Conservation (phyloP, 2,888 invertebrate genomes). For the Caenorhabditis sp. region DNA sequence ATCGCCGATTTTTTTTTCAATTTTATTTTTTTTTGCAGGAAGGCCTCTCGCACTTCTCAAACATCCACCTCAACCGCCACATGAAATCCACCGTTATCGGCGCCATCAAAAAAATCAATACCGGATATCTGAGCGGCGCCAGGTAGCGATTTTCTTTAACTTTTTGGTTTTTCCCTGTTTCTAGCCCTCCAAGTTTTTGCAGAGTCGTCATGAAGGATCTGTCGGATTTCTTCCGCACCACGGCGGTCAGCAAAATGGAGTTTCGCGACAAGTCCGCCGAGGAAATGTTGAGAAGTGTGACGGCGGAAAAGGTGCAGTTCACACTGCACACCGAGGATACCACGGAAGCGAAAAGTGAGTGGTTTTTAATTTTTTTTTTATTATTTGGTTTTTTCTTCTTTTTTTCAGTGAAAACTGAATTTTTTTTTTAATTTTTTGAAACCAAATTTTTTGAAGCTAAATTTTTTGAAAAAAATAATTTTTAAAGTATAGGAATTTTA, state of each 20-base stretch:
- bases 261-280: constrained; percentile 74
- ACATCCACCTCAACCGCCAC: constrained; percentile 72
- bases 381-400: no score
- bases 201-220: constrained; percentile 94
- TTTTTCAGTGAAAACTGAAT: no score
- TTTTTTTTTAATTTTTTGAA: not conserved
- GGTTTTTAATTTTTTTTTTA: not conserved
- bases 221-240: constrained; percentile 96
- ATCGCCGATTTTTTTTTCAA: no score
- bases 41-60: constrained; percentile 71
- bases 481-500: no score
- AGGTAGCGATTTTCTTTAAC: constrained; percentile 84
- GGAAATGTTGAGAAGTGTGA: constrained; percentile 60
- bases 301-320: constrained; percentile 65
- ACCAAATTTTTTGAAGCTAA: no score
- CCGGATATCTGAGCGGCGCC: constrained; percentile 99
- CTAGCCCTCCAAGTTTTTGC: constrained; percentile 28
- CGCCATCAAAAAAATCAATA: constrained; percentile 97
- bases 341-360: constrained; percentile 54
- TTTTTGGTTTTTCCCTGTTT: not conserved
- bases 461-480: no score
- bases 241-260: constrained; percentile 96
- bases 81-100: constrained; percentile 88
- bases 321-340: constrained; percentile 65
- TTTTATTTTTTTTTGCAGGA: constrained; percentile 61